phyloP scores from a whole-genome alignment of 2,888 invertebrate genomes.

The Limnephilus marmoratus region DNA sequence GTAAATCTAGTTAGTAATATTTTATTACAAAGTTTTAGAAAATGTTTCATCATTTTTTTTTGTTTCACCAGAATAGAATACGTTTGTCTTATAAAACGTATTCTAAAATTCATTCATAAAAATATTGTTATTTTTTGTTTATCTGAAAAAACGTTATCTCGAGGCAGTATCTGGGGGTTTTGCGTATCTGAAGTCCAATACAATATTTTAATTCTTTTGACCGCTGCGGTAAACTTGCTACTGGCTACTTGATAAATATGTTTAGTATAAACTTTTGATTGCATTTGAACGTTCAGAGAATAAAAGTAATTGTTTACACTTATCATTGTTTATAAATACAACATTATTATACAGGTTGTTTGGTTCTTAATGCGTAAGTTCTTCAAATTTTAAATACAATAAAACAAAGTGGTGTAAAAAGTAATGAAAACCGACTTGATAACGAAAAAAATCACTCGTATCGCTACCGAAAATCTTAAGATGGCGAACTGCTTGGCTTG shows the following conservation, averaged over 20 bases:
- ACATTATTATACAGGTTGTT: background rate
- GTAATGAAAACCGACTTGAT: no score
- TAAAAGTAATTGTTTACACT: background rate
- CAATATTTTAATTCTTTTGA: background rate
- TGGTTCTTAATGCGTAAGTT: background rate
- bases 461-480: no score
- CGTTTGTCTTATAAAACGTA: background rate
- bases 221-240: background rate
- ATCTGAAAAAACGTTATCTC: background rate
- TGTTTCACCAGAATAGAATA: background rate
- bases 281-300: background rate
- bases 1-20: background rate
- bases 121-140: background rate
- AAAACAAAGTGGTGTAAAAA: no score
- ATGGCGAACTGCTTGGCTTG: no score
- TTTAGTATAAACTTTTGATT: background rate
- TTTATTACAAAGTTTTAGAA: background rate
- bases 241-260: background rate
- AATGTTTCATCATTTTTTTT: background rate
- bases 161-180: background rate
- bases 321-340: background rate
- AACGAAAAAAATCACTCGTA: no score
- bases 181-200: background rate
- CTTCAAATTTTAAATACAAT: no score
- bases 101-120: background rate